Percentiles rank a stretch among this genome's conserved stretches.
Conservation (phyloP, 1,140 invertebrate species). For the Druon quercuslanigerum region DNA sequence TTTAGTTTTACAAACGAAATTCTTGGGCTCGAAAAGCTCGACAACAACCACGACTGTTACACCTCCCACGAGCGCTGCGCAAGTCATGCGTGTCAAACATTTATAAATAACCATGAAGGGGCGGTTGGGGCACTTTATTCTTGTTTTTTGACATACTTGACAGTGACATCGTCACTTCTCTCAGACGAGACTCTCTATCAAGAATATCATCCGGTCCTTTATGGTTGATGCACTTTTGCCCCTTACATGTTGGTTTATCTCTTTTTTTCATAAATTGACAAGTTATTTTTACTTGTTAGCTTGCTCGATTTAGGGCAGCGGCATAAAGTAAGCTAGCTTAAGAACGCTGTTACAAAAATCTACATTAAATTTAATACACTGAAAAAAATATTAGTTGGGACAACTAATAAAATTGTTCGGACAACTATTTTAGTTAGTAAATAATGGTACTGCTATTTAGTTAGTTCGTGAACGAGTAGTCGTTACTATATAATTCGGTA, state of each 20-base stretch:
- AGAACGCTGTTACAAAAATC: no score
- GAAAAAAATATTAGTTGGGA: no score
- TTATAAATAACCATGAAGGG: constrained; percentile 49
- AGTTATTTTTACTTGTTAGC: neutral
- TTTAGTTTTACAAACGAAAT: neutral
- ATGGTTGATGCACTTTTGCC: constrained; percentile 28
- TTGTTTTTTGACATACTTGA: constrained; percentile 15
- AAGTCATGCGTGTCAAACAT: constrained; percentile 49
- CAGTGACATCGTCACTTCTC: constrained; percentile 47
- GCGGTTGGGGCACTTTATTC: constrained; percentile 26
- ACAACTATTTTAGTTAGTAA: no score
- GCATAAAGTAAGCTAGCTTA: no score
- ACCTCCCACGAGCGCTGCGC: constrained; percentile 20
- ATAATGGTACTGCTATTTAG: no score
- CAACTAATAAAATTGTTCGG: no score
- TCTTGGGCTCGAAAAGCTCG: neutral
- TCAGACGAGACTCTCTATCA: constrained; percentile 32
- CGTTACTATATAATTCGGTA: no score
- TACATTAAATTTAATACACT: no score
- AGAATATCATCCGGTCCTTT: constrained; percentile 45
- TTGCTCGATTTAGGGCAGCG: no score
- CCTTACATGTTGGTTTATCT: neutral
- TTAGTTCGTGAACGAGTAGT: no score
- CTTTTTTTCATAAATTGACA: neutral
- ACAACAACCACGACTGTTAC: neutral